phyloP scores from a whole-genome alignment of 2,113 vertebrate species.

The Pangasianodon hypophthalmus region DNA sequence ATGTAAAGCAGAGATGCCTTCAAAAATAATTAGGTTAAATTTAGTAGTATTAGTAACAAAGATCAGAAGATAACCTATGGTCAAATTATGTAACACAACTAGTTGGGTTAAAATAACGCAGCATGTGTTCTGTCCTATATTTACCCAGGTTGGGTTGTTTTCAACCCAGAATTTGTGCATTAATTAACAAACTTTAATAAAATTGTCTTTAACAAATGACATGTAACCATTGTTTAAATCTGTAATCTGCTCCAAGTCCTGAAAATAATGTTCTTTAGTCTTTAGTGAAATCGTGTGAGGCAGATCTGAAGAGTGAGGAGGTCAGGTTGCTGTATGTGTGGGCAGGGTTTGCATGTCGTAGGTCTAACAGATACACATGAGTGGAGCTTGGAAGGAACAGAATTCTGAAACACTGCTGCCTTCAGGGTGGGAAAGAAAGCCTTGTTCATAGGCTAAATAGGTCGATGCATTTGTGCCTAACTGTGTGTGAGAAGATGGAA shows the following conservation, averaged over 20 bases:
- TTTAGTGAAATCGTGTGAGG: not conserved
- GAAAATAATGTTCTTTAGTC: not conserved
- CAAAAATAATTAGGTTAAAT: too few relatives aligned
- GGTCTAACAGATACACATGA: slow-evolving; percentile 13
- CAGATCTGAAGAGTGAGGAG: not conserved
- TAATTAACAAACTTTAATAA: not conserved
- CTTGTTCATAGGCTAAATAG: slow-evolving; percentile 11
- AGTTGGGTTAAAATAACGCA: not conserved
- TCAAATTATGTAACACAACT: not conserved
- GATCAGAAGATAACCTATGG: not conserved
- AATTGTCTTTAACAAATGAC: not conserved
- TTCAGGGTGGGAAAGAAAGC: slow-evolving; percentile 3
- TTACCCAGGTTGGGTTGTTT: not conserved
- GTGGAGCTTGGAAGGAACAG: not conserved
- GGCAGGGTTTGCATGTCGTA: slow-evolving; percentile 4
- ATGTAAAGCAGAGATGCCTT: too few relatives aligned
- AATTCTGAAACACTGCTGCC: slow-evolving; percentile 23
- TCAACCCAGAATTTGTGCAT: not conserved
- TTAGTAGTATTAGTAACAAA: not conserved
- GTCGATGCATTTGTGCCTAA: slow-evolving; percentile 20
- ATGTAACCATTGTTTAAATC: not conserved
- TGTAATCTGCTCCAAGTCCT: not conserved
- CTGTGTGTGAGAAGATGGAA: not conserved
- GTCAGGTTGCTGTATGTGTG: not conserved
- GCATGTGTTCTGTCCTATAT: not conserved